Percentiles rank a stretch among this genome's conserved stretches.
These are phyloP conservation scores for Corythaixoides concolor DNA, from an alignment of 2,113 vertebrate genomes.

Conservation along the genomic window DNA sequence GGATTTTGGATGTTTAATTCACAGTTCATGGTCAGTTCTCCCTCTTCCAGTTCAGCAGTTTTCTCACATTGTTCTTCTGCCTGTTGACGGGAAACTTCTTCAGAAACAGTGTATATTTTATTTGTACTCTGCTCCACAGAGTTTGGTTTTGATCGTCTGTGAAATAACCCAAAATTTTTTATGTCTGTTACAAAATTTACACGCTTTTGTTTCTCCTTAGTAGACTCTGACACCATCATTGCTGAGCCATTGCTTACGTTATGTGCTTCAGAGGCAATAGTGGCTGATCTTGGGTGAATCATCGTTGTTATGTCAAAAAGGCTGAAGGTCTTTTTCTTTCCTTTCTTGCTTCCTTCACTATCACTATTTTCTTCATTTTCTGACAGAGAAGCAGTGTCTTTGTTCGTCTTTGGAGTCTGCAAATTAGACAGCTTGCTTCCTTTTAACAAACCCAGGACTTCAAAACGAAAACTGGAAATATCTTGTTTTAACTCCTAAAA, in stretches of 20 bases:
- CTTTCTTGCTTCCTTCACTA: slow-evolving; percentile 68
- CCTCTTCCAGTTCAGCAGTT: slow-evolving; percentile 59
- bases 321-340: slow-evolving; percentile 74
- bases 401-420: slow-evolving; percentile 54
- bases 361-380: slow-evolving; percentile 80
- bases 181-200: slow-evolving; percentile 76
- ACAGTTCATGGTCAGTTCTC: slow-evolving; percentile 59
- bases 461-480: slow-evolving; percentile 98
- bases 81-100: slow-evolving; percentile 79
- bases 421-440: slow-evolving; percentile 74
- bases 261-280: slow-evolving; percentile 63
- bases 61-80: slow-evolving; percentile 65
- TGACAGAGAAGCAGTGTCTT: slow-evolving; percentile 70
- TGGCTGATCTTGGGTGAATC: slow-evolving; percentile 74
- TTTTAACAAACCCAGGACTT: slow-evolving; percentile 92
- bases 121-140: slow-evolving; percentile 69
- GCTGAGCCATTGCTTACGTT: slow-evolving; percentile 76
- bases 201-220: slow-evolving; percentile 75
- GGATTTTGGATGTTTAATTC: slow-evolving; percentile 63
- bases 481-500: slow-evolving; percentile 96
- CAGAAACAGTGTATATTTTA: slow-evolving; percentile 82
- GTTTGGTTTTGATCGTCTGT: slow-evolving; percentile 76
- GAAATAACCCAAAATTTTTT: slow-evolving; percentile 78
- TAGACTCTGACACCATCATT: slow-evolving; percentile 65
- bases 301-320: slow-evolving; percentile 78